These are phyloP conservation scores for Scaptomyza graminum DNA, from an alignment of 1,140 invertebrate species.

Conservation along the genomic window DNA sequence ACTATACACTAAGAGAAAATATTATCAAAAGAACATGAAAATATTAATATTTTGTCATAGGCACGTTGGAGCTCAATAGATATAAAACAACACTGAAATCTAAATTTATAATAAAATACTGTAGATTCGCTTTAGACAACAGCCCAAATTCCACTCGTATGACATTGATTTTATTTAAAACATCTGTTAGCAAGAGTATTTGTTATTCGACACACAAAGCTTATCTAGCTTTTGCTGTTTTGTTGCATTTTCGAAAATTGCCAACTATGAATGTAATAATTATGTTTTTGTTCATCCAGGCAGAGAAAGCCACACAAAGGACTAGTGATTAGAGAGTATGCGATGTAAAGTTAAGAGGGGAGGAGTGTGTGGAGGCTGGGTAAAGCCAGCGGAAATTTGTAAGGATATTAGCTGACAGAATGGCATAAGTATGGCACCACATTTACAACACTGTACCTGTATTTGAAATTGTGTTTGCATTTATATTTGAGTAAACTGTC, in stretches of 20 bases:
- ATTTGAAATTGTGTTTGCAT: no score
- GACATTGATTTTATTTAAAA: no score
- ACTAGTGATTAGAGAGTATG: not conserved
- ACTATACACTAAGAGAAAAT: not conserved
- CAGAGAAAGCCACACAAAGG: constrained; percentile 1
- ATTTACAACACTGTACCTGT: no score
- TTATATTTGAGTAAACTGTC: no score
- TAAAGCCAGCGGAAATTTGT: constrained; percentile 49
- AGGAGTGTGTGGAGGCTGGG: not conserved
- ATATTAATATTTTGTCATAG: not conserved
- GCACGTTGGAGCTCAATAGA: not conserved
- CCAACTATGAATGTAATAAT: constrained; percentile 11
- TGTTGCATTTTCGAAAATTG: not conserved
- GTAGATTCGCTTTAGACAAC: no score
- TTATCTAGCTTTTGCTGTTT: not conserved
- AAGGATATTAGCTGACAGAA: constrained; percentile 48
- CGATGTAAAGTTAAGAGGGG: not conserved
- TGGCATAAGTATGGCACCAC: constrained; percentile 18
- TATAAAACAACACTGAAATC: no score
- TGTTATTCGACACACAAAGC: not conserved
- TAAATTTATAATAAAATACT: no score
- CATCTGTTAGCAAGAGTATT: not conserved
- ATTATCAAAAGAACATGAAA: not conserved
- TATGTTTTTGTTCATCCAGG: constrained; percentile 13
- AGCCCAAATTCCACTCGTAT: no score